Percentiles rank a stretch among this genome's conserved stretches.
Conservation (phyloP, 2,888 invertebrate genomes). For the Fragum fragum region DNA sequence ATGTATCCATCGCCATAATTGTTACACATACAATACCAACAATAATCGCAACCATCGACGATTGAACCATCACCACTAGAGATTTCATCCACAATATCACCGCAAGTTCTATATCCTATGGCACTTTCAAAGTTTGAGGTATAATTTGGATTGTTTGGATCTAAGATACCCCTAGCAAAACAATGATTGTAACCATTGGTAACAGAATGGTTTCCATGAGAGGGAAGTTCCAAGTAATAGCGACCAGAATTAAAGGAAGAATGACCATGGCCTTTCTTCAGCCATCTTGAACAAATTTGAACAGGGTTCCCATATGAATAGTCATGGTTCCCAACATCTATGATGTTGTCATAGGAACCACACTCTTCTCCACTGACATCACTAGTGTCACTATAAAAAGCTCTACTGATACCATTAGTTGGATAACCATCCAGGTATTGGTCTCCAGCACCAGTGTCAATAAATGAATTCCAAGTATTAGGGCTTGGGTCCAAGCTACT, state of each 20-base stretch:
- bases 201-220: neutral
- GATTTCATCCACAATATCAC: conserved; percentile 3
- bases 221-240: conserved; percentile 8
- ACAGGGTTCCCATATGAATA: conserved; percentile 29
- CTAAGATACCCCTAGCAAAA: conserved; percentile 1
- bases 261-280: conserved; percentile 10
- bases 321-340: conserved; percentile 25
- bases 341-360: conserved; percentile 21
- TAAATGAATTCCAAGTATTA: conserved; percentile 49
- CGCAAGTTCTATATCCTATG: conserved; percentile 23
- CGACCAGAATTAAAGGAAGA: conserved; percentile 7
- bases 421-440: neutral
- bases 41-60: conserved; percentile 49
- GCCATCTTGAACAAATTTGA: conserved; percentile 40
- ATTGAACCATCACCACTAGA: neutral
- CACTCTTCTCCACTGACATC: conserved; percentile 60
- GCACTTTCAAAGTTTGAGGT: conserved; percentile 28
- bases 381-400: conserved; percentile 59
- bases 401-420: neutral
- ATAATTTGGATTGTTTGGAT: conserved; percentile 4
- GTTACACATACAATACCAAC: conserved; percentile 53
- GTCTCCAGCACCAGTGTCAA: conserved; percentile 32
- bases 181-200: conserved; percentile 13
- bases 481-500: conserved; percentile 65
- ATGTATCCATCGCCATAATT: conserved; percentile 41